These are phyloP conservation scores for Drosophila infuscata DNA, from an alignment of 2,888 invertebrate species.

Conservation along the genomic window DNA sequence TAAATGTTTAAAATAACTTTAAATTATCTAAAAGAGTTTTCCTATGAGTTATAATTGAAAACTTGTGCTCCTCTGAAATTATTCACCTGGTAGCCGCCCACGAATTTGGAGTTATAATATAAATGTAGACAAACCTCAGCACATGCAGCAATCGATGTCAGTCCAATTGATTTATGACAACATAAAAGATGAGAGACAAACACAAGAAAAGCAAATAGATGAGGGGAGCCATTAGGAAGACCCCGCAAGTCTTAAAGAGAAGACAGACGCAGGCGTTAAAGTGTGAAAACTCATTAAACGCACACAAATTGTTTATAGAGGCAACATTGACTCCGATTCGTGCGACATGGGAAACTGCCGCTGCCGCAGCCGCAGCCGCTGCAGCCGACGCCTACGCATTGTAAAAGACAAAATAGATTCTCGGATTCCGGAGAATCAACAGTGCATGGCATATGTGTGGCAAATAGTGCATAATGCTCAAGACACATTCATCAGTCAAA, in stretches of 20 bases:
- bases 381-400: constrained; percentile 45
- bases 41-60: background rate
- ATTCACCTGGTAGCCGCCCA: constrained; percentile 33
- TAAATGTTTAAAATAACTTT: background rate
- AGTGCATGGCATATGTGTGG: constrained; percentile 15
- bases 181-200: constrained; percentile 62
- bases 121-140: constrained; percentile 46
- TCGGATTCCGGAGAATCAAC: constrained; percentile 25
- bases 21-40: background rate
- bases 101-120: constrained; percentile 31
- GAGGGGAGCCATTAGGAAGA: constrained; percentile 24
- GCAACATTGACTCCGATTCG: constrained; percentile 26
- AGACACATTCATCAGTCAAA: constrained; percentile 50
- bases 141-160: constrained; percentile 67
- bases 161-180: constrained; percentile 64
- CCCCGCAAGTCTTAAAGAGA: constrained; percentile 3
- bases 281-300: constrained; percentile 76
- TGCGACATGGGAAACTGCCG: constrained; percentile 16
- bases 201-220: constrained; percentile 4
- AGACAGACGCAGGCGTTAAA: constrained; percentile 57
- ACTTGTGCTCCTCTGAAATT: background rate
- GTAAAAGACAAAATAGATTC: constrained; percentile 16
- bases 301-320: constrained; percentile 70
- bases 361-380: constrained; percentile 1
- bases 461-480: constrained; percentile 20